Base-by-base conservation (phyloP, 2,888 invertebrate genomes). In the Lasiommata megera region DNA sequence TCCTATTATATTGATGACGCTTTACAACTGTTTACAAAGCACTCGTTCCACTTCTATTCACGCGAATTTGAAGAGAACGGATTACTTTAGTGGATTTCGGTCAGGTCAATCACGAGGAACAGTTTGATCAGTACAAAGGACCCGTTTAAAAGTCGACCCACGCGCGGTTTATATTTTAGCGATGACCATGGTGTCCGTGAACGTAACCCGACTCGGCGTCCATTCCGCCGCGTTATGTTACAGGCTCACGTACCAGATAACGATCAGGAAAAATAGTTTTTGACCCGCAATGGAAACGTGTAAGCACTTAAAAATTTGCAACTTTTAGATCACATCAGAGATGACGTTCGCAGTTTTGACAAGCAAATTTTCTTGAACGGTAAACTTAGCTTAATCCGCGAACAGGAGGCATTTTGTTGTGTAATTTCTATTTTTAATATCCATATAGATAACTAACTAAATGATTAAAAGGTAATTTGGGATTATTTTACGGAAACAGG, bases 201-300 rank as follows among this genome's bases (percentile, higher is more conserved):
- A 83, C 79, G 80, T 81, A 80, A 82, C 79, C 82, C 44, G 18
- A 46, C 82, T 73, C 68, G 64, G 36, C 17, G 53, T 34, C 46
- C 55, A 71, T 72, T 67, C 66, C 66, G 68, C 63, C 67, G 75
- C 70, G 69, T 80, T 77, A 76, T 76, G 77, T 76, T 81, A 71
- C 74, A 76, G 74, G 72, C 78, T 77, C 84, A 85, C 84, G 85
- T 86, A 76, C 79, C 12, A 81, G 80, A 86, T 84, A 84, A 82
- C 70, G 77, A 81, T 81, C 82, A 78, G 80, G 77, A 78, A 83
- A 62, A 84, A 83, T 82, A 77, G 78, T 81, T 77, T 52, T 83
- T 82, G 80, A 85, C 85, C 82, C 80, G 76, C 80, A 77, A 74
- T 82, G 75, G 69, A 74, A 73, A 81, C 84, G 81, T 82, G 82